Conservation (phyloP, 2,113 vertebrate species). For the Trematomus loennbergii region DNA sequence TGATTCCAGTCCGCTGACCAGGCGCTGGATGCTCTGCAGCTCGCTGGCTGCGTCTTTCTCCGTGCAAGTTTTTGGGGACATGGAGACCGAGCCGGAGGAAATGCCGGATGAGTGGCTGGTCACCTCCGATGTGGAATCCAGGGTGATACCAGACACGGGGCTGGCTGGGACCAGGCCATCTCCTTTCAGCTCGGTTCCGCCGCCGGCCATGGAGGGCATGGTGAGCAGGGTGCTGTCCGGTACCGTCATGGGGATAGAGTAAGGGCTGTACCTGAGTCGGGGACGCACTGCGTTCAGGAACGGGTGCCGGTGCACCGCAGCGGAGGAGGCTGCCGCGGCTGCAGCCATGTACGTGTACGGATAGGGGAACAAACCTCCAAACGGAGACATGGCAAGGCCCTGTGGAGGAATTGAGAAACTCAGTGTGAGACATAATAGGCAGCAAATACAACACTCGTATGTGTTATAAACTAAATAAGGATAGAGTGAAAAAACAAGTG, state of each 20-base stretch:
- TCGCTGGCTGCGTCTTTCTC: constrained; percentile 94
- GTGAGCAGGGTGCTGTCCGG: constrained; percentile 91
- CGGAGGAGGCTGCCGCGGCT: constrained; percentile 89
- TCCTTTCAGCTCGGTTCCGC: constrained; percentile 83
- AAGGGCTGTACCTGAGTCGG: constrained; percentile 95
- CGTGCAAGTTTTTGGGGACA: constrained; percentile 91
- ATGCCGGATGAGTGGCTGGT: constrained; percentile 93
- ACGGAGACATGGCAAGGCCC: constrained; percentile 97
- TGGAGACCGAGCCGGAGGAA: constrained; percentile 89
- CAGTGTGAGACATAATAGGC: constrained; percentile 19
- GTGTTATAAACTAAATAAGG: neutral
- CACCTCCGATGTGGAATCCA: constrained; percentile 95
- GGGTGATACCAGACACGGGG: constrained; percentile 86
- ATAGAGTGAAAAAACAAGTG: neutral
- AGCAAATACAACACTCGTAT: neutral
- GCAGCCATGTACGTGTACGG: constrained; percentile 99
- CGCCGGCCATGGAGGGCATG: constrained; percentile 85
- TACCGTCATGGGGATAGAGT: constrained; percentile 90
- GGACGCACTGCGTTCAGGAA: constrained; percentile 94
- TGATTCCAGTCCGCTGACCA: constrained; percentile 95
- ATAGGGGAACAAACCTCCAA: constrained; percentile 94
- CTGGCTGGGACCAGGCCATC: constrained; percentile 83
- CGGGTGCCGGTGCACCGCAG: constrained; percentile 93
- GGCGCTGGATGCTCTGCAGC: constrained; percentile 95
- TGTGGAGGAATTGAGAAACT: constrained; percentile 68